Evolutionary conservation across 2,888 invertebrate genomes (phyloP).

Genomic region (Andrena chrysosceles): DNA sequence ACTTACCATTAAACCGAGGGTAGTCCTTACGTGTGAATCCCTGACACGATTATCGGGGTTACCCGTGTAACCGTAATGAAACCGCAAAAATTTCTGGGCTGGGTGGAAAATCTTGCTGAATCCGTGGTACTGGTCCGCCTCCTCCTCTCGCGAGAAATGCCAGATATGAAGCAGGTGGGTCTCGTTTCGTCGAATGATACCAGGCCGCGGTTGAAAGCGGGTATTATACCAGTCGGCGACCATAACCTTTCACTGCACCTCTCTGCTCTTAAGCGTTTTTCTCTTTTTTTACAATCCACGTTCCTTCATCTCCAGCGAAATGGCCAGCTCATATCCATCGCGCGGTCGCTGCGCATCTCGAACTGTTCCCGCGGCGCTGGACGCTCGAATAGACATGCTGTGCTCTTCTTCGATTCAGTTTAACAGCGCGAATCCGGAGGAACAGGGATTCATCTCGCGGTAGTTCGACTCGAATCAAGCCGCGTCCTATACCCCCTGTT

Average conservation of each 20-base stretch:
- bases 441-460: conserved; percentile 1
- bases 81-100: conserved; percentile 7
- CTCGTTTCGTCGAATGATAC: conserved; percentile 57
- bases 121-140: conserved; percentile 4
- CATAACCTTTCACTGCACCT: conserved; percentile 55
- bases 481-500: not conserved
- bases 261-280: conserved; percentile 58
- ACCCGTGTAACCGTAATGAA: conserved; percentile 29
- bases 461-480: not conserved
- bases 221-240: conserved; percentile 52
- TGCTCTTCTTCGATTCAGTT: conserved; percentile 11
- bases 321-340: conserved; percentile 18
- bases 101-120: conserved; percentile 28
- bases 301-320: conserved; percentile 54
- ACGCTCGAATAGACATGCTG: conserved; percentile 3
- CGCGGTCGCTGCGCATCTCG: not conserved
- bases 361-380: not conserved
- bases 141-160: conserved; percentile 15
- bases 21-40: not conserved
- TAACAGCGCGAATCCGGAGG: not conserved
- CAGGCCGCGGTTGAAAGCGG: conserved; percentile 32
- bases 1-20: not conserved
- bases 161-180: conserved; percentile 60
- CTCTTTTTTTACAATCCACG: conserved; percentile 56
- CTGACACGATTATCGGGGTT: not conserved